A percentile compares a stretch with the other conserved stretches of the same genome.
Evolutionary conservation across 2,113 vertebrate species (phyloP).

Genomic region (Neogobius melanostomus): DNA sequence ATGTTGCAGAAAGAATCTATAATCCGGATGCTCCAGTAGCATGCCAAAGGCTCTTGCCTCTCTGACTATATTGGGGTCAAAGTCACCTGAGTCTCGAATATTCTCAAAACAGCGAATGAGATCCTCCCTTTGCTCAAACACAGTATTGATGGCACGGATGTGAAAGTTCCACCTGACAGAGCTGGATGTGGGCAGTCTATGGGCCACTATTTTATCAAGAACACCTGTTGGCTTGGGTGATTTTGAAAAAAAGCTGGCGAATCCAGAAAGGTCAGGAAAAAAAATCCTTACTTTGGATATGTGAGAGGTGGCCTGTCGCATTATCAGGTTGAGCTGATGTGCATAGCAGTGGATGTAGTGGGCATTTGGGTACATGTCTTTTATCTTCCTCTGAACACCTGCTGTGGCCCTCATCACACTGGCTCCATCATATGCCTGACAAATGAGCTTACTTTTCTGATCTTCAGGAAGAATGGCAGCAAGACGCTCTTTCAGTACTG

Average conservation of each 20-base stretch:
- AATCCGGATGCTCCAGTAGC: constrained; percentile 11
- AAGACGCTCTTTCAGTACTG: neutral
- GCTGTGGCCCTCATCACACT: neutral
- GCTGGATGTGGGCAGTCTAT: neutral
- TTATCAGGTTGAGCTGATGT: neutral
- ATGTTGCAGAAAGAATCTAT: constrained; percentile 21
- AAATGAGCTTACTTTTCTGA: neutral
- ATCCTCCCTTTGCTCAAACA: constrained; percentile 10
- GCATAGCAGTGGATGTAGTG: neutral
- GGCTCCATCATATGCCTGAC: neutral
- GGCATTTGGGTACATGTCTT: neutral
- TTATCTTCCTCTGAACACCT: neutral
- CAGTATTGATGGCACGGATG: constrained; percentile 1
- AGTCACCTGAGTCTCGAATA: constrained; percentile 16
- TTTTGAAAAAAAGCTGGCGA: neutral
- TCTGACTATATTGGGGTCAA: constrained; percentile 10
- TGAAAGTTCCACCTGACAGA: constrained; percentile 6
- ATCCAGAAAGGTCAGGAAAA: constrained; percentile 11
- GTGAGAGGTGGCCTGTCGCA: neutral
- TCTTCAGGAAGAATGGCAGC: neutral
- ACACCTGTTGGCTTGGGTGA: constrained; percentile 5
- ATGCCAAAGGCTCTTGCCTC: constrained; percentile 13
- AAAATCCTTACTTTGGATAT: neutral
- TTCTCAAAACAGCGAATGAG: constrained; percentile 12
- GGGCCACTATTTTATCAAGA: constrained; percentile 24